Base-by-base conservation (phyloP, 1,140 invertebrate genomes). In the Pissodes strobi region DNA sequence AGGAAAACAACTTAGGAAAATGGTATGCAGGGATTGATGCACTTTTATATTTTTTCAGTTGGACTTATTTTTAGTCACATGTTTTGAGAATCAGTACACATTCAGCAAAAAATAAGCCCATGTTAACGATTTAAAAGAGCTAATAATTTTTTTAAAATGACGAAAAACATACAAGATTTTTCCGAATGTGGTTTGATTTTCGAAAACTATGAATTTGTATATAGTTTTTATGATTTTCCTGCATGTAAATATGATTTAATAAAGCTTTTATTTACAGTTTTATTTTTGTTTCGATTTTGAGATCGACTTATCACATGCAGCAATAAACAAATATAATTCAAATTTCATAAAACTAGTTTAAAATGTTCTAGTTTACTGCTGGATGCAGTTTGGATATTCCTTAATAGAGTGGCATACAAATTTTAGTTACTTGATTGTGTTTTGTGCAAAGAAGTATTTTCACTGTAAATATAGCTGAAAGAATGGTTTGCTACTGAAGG, bases 1-100 rank as follows among this genome's bases (percentile, higher is more conserved):
- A 78, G 70, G 74, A 76, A 46, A 78, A 70, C 63, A 75, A 79
- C 46, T 75, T 84, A 81, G 84, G 84, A 57, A 80, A 79, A 64
- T 85, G 82, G 84, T 84, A 80, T 67, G 67, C 27, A n/a, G 5
- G 46, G 51, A 53, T 8, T 53, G 51, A 37, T 53, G 51, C 46
- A 64, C 46, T 64, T 55, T 52, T 64, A 49, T 19, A 38, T 12
- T 43, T 57, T 43, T 59, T 46, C 39, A 45, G 13, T 27, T 62
- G 34, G 9, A 21, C 41, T 62, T 62, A 46, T 52, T 49, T 41
- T 30, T 62, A 52, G 38, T 52, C 4, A 41, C 4, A 21, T 48
- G 3, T 8, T 48, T 22, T 48, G 13, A 48, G 21, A 48, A 23
- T 48, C 45, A 48, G 45, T 48, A 48, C 45, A 48, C 17, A 48